Evolutionary conservation across 2,888 invertebrate species (phyloP), one percentile per base, ranked within the genome.

Genomic region (Epistrophella euchroma): DNA sequence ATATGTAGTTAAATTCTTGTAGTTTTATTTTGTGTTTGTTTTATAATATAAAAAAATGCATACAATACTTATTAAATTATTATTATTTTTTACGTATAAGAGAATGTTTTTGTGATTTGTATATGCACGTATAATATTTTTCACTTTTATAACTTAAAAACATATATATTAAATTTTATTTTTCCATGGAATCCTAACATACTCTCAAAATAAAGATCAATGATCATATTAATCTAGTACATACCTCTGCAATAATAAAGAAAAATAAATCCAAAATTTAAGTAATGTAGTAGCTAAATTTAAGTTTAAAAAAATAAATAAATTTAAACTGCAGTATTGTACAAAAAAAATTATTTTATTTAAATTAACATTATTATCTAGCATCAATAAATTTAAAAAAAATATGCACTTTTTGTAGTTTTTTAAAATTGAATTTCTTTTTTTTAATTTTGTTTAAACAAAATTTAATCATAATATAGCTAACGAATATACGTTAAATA

Each of bases 1-100:
- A n/a, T n/a, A n/a, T 40, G 73, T 55, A 80, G 74, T 32, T 56
- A 75, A 56, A 60, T 72, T 76, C 9, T 10, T 47, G 19, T 17
- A 22, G 56, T 9, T 71, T 50, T n/a, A n/a, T n/a, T 55, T 72
- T 45, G 32, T 58, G 47, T 40, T n/a, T 37, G 22, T 32, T 45
- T 28, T 10, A 32, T 9, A 13, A 1, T 43, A 43, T 4, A 50
- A 22, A 50, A 4, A 50, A 22, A 50, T 11, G 13, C 10, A 56
- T 40, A 28, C 1, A 32, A n/a, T 43, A 15, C 9, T 43, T 56
- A 19, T 17, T 71, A 10, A 32, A 17, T 55, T 17, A 62, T 52
- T 32, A 60, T 47, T 32, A 19, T 22, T 28, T 25, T 50, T 15
- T 15, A 52, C 4, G 3, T 28, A 25, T 50, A 10, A 19, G 37